These are phyloP conservation scores for Umimayanthus kanabou DNA, from an alignment of 92 coral and sea anemone species.

Conservation along the genomic window DNA sequence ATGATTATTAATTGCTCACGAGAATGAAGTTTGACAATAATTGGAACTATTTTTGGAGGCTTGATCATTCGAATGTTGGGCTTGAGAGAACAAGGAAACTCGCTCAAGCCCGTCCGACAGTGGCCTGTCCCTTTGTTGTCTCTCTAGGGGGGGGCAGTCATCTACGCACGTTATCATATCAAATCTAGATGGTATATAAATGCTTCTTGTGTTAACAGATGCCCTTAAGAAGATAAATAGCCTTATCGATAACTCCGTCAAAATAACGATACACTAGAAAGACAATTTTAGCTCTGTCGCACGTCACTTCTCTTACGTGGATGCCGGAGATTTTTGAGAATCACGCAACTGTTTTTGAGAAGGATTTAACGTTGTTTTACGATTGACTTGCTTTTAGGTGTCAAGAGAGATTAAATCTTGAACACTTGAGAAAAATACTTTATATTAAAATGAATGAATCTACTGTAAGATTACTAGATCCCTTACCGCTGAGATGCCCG, in stretches of 20 bases:
- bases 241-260: constrained; percentile 72
- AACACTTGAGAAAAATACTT: constrained; percentile 41
- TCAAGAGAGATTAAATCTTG: constrained; percentile 40
- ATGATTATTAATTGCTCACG: constrained; percentile 23
- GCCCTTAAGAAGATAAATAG: constrained; percentile 73
- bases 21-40: constrained; percentile 31
- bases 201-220: constrained; percentile 55
- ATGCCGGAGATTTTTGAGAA: constrained; percentile 38
- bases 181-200: constrained; percentile 58
- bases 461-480: constrained; percentile 5
- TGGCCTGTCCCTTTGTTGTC: constrained; percentile 49
- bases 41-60: constrained; percentile 39
- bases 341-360: constrained; percentile 44
- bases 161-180: constrained; percentile 60
- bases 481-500: constrained; percentile 33
- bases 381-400: constrained; percentile 31
- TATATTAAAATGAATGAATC: constrained; percentile 30
- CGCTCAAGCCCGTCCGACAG: constrained; percentile 36
- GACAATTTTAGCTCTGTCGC: constrained; percentile 4
- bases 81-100: constrained; percentile 25
- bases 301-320: constrained; percentile 37
- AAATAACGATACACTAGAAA: constrained; percentile 32
- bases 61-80: constrained; percentile 33
- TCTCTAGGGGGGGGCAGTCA: constrained; percentile 43
- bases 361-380: constrained; percentile 25